Percentiles rank a stretch among this genome's conserved stretches.
These are phyloP conservation scores for Caenorhabditis inopinata DNA, from an alignment of 1,140 invertebrate species.

Conservation along the genomic window DNA sequence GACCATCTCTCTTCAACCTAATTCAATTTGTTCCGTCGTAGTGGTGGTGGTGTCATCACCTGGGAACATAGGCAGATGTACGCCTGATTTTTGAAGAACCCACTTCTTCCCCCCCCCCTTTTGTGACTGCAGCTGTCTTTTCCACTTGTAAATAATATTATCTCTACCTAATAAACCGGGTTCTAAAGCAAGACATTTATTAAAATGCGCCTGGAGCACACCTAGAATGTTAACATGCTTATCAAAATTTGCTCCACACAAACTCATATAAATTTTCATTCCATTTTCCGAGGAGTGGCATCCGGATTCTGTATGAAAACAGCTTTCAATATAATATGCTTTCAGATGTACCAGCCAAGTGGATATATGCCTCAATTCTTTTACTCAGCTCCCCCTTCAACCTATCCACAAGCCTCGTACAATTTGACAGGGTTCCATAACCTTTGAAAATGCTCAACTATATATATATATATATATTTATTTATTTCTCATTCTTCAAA, in stretches of 20 bases:
- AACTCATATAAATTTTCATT: no score
- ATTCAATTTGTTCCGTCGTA: conserved; percentile 23
- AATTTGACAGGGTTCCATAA: not conserved
- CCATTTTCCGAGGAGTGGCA: no score
- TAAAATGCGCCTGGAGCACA: no score
- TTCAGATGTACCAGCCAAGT: conserved; percentile 3
- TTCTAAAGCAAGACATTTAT: no score
- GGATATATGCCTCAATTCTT: not conserved
- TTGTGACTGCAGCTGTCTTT: conserved; percentile 27
- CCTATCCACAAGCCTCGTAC: not conserved
- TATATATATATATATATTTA: no score
- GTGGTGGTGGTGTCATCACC: not conserved
- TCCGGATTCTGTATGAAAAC: no score
- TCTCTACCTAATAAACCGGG: no score
- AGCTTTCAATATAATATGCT: not conserved
- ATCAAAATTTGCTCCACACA: no score
- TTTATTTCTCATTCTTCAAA: not conserved
- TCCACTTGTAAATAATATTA: not conserved
- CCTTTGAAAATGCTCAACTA: not conserved
- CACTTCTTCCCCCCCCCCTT: conserved; percentile 3
- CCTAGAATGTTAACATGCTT: no score
- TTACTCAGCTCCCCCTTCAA: not conserved
- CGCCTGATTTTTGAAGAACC: conserved; percentile 16
- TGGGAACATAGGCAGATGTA: not conserved
- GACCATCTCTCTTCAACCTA: conserved; percentile 4